Evolutionary conservation across 2,113 vertebrate genomes (phyloP), one percentile per base, ranked within the genome.

Genomic region (Enhydra lutris): DNA sequence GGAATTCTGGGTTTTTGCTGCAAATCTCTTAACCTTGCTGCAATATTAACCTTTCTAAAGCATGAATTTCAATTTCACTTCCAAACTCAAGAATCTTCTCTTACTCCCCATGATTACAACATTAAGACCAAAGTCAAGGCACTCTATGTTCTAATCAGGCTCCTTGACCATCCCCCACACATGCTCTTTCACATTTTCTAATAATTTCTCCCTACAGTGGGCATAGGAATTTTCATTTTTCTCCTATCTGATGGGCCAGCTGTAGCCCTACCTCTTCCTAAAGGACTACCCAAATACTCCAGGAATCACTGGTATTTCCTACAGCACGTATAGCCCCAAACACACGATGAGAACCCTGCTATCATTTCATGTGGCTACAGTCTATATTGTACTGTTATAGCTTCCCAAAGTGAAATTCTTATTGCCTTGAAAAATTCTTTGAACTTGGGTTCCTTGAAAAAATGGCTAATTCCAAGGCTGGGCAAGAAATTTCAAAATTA

Each of bases 401-500:
- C n/a, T 52, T 81, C 59, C 74, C 57, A 95, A 88, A 55, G 50
- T 83, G 45, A 96, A 90, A 79, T 81, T 59, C 4, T 13, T 69
- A 24, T 47, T 59, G 57, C 90, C 78, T 93, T 45, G 74, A 91
- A 52, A 55, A 74, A 50, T 7, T 87, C 45, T 78, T 79, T 85
- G n/a, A 96, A 94, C 31, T 61, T 82, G 61, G 7, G 8, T 21
- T 90, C n/a, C 73, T 90, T 93, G 34, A 89, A 81, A 90, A 94
- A 89, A 34, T 47, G 36, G 67, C 26, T 42, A 69, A 71, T 65
- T 59, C 24, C 69, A 97, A 91, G 26, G 76, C 50, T 89, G 52
- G 61, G 9, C 12, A 92, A 93, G 85, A 96, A 88, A 95, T 89
- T 92, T 79, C 55, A 87, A 83, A 73, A 87, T 65, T 23, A 83